Evolutionary conservation across 1,140 invertebrate genomes (phyloP).

Genomic region (Argopecten irradians): DNA sequence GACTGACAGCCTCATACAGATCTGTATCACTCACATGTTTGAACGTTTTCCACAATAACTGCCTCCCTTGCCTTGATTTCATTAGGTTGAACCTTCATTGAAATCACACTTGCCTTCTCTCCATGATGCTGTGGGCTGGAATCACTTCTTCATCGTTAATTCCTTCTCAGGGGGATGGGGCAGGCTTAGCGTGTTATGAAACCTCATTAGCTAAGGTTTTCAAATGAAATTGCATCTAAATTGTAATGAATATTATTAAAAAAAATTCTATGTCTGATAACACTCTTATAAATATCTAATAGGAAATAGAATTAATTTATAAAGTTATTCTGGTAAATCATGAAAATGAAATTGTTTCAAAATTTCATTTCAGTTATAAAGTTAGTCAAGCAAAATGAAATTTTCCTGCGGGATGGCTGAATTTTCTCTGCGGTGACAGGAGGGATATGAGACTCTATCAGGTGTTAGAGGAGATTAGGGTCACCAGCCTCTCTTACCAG

Average conservation of each 20-base stretch:
- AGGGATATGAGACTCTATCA: no score
- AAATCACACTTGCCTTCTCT: background rate
- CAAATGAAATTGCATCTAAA: conserved; percentile 3
- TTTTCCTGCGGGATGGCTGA: background rate
- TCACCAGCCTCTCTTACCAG: background rate
- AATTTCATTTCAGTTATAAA: background rate
- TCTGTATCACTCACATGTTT: conserved; percentile 15
- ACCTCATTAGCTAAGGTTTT: background rate
- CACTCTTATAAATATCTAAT: background rate
- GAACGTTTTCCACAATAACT: conserved; percentile 7
- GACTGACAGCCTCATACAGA: conserved; percentile 4
- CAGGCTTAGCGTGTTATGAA: background rate
- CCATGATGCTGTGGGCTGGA: background rate
- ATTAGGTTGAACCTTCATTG: conserved; percentile 1
- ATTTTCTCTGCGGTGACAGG: background rate
- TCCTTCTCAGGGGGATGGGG: background rate
- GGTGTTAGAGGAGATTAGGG: no score
- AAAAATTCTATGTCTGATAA: background rate
- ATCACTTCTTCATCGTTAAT: background rate
- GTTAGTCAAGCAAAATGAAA: background rate
- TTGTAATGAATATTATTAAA: background rate
- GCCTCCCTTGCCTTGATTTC: background rate
- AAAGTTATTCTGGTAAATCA: background rate
- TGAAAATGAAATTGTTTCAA: background rate
- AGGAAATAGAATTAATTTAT: background rate